These are phyloP conservation scores for Hipposideros armiger DNA, from an alignment of 2,113 vertebrate species.

Conservation along the genomic window DNA sequence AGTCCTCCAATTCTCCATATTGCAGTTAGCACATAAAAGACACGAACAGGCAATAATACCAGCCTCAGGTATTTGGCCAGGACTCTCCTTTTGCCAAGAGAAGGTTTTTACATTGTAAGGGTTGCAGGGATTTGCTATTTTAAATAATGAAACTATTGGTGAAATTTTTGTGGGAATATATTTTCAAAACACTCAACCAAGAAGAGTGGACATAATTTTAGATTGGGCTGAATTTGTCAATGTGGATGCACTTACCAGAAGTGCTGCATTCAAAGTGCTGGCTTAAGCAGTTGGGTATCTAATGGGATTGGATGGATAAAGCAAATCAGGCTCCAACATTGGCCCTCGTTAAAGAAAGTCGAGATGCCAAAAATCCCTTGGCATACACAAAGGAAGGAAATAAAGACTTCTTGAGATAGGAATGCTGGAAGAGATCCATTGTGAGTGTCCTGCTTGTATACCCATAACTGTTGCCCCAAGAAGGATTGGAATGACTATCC, in stretches of 20 bases:
- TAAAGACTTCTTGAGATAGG: slow-evolving; percentile 33
- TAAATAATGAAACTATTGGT: slow-evolving; percentile 44
- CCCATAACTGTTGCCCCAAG: slow-evolving; percentile 25
- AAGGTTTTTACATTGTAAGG: neutral
- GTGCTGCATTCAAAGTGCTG: neutral
- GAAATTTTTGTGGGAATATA: slow-evolving; percentile 52
- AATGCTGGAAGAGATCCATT: slow-evolving; percentile 51
- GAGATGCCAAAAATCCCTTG: slow-evolving; percentile 62
- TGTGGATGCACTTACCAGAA: slow-evolving; percentile 15
- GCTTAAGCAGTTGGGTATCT: slow-evolving; percentile 55
- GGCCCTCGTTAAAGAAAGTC: slow-evolving; percentile 28
- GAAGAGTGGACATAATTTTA: slow-evolving; percentile 61
- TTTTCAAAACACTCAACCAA: slow-evolving; percentile 54
- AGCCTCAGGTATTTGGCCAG: neutral
- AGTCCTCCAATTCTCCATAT: neutral
- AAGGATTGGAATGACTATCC: slow-evolving; percentile 26
- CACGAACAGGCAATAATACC: neutral
- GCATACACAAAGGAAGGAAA: slow-evolving; percentile 46
- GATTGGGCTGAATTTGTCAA: slow-evolving; percentile 16
- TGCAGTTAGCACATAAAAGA: neutral
- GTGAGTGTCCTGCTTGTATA: neutral
- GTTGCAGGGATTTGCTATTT: neutral
- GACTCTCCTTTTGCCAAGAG: slow-evolving; percentile 21
- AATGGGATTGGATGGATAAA: slow-evolving; percentile 35
- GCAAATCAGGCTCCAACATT: slow-evolving; percentile 11